Percentiles rank a stretch among this genome's conserved stretches.
phyloP scores from a whole-genome alignment of 2,113 vertebrate genomes.

The Serinus canaria region DNA sequence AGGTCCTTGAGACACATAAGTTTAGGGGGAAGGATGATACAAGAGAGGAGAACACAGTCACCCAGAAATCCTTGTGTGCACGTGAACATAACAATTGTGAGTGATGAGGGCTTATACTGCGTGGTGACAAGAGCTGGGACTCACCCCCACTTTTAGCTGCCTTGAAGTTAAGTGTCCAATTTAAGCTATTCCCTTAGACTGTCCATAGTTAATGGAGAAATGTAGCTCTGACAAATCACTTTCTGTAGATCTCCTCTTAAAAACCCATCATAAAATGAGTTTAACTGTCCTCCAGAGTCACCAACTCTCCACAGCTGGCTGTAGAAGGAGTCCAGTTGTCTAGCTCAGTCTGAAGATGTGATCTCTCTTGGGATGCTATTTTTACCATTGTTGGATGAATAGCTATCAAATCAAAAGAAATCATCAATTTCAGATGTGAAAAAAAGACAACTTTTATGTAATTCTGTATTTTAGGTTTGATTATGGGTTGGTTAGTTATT shows the following conservation, averaged over 20 bases:
- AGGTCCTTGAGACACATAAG: fast-evolving
- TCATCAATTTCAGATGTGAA: background rate
- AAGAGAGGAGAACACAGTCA: background rate
- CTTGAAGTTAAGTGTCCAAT: background rate
- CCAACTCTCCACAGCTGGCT: background rate
- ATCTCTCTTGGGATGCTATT: background rate
- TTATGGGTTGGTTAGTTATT: background rate
- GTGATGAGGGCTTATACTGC: background rate
- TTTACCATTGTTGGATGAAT: background rate
- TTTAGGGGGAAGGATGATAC: background rate
- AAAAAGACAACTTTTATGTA: background rate
- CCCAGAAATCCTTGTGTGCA: background rate
- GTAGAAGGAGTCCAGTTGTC: background rate
- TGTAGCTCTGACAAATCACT: background rate
- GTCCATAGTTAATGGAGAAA: background rate
- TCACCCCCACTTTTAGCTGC: background rate
- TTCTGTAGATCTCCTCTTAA: background rate
- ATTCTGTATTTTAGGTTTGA: background rate
- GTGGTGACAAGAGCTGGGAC: background rate
- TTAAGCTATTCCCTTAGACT: background rate
- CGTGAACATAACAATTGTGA: background rate
- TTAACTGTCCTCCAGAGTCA: background rate
- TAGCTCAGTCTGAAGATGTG: background rate
- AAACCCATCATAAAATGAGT: background rate
- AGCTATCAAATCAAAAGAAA: background rate